A percentile compares a stretch with the other conserved stretches of the same genome.
Conservation (phyloP, 2,888 invertebrate genomes). For the Tipula helvola region DNA sequence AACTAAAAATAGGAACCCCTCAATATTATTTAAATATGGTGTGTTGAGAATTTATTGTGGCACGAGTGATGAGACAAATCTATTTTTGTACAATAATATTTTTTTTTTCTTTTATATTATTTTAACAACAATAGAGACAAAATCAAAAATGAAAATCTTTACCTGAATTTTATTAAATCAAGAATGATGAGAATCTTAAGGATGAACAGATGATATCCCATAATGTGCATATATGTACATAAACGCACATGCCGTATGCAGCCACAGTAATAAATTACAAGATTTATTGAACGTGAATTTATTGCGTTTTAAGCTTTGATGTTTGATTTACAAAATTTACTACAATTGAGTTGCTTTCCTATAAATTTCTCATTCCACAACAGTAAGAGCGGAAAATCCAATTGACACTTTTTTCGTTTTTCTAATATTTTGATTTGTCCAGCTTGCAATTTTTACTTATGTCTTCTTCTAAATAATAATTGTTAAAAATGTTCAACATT, state of each 20-base stretch:
- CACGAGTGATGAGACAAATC: not conserved
- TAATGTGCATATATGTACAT: not conserved
- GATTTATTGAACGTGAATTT: not conserved
- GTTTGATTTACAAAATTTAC: not conserved
- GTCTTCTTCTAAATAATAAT: not conserved
- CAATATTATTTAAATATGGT: not conserved
- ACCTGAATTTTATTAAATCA: not conserved
- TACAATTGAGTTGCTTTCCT: not conserved
- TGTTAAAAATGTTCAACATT: not conserved
- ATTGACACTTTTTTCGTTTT: not conserved
- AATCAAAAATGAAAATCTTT: not conserved
- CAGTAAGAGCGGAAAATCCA: not conserved
- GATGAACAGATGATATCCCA: not conserved
- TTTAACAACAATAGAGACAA: not conserved
- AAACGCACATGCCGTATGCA: not conserved
- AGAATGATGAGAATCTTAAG: not conserved
- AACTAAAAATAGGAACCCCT: not conserved
- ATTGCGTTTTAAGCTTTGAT: not conserved
- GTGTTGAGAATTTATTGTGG: not conserved
- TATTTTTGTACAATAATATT: not conserved
- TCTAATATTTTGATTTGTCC: not conserved
- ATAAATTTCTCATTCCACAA: not conserved
- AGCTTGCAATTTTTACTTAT: not conserved
- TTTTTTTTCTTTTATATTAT: not conserved
- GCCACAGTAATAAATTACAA: not conserved